Base-by-base conservation (phyloP, 35 echinoderm and acorn worm species). In the Apostichopus californicus region DNA sequence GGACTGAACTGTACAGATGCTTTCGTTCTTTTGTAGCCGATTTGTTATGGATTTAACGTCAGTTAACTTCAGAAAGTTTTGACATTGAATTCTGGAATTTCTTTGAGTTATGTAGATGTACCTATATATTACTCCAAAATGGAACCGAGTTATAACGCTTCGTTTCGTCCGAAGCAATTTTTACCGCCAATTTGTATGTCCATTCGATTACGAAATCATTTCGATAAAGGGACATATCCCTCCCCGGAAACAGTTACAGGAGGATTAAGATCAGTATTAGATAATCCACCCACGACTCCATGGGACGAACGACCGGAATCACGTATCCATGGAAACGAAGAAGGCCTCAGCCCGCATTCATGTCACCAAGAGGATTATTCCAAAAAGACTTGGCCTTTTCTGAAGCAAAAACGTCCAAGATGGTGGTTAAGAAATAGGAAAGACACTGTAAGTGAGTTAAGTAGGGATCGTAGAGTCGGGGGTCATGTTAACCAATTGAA, bases 251-350 rank as follows among this genome's bases (percentile, higher is more conserved):
- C 81, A 12, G 55, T 9, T 8, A 20, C 54, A 57, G 55, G 54
- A 8, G 55, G 81, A 85, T 56, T 56, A 22, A 59, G 81, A 85
- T 85, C 81, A 9, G 81, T 58, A 5, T 58, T 85, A 60, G 17
- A 58, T 85, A 85, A 85, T 85, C 81, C 81, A 85, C 81, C 81
- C n/a, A 85, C 81, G 3, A 58, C 81, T 25, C 81, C 81, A 20
- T 60, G 55, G 55, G 81, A 58, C 1, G 81, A 85, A 56, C 22
- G 9, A 56, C 3, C 54, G 3, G 56, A 58, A 59, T 58, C 81
- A 9, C 81, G 15, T 59, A 18, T 85, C 17, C 22, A 59, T 56
- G 55, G 18, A 60, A 21, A 55, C 24, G 7, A 4, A 85, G 5
- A 59, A 6, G 17, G 6, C 6, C 71, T 75, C 15, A 85, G 14